Evolutionary conservation across 2,113 vertebrate genomes (phyloP).

Genomic region (Promerops cafer): DNA sequence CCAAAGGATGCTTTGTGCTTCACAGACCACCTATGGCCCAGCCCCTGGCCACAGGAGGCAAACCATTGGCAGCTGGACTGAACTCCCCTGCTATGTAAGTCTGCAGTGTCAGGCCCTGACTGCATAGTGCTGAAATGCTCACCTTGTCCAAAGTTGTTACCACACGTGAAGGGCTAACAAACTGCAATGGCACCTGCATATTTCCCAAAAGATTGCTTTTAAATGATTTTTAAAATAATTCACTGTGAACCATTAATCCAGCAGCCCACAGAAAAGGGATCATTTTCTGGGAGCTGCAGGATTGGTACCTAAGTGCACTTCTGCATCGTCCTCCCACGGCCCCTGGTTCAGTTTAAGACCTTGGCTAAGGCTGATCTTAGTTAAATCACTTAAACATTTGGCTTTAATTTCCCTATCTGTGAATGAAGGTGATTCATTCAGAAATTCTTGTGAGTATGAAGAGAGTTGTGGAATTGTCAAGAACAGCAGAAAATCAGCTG

Average conservation of each 20-base stretch:
- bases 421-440: neutral
- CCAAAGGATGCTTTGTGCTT: neutral
- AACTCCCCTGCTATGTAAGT: rapidly evolving
- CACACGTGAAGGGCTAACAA: neutral
- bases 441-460: neutral
- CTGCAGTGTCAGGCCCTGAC: neutral
- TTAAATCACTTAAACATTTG: neutral
- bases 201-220: neutral
- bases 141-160: neutral
- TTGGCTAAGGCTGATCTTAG: neutral
- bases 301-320: neutral
- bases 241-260: rapidly evolving
- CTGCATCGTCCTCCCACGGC: neutral
- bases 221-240: rapidly evolving
- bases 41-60: neutral
- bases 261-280: neutral
- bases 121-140: neutral
- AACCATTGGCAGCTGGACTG: neutral
- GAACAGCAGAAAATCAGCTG: neutral
- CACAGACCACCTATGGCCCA: neutral
- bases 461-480: neutral
- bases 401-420: neutral
- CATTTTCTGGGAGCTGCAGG: neutral
- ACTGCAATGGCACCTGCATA: neutral
- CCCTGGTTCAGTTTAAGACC: neutral